Evolutionary conservation across 23 tunicate species (phyloP).

Genomic region (Diplosoma virens): DNA sequence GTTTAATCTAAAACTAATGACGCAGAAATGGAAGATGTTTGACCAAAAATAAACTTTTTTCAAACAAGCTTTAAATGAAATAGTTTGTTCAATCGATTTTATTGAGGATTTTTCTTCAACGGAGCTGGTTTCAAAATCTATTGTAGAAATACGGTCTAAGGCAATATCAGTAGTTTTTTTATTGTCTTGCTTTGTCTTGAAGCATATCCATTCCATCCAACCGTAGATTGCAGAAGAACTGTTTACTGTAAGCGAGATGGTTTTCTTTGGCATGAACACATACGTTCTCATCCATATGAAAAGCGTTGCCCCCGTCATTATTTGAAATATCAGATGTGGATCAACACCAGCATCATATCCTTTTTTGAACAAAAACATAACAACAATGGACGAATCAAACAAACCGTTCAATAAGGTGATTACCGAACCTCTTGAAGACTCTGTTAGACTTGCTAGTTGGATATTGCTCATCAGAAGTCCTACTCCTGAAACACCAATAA

Average conservation of each 20-base stretch:
- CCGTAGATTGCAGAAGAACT: neutral
- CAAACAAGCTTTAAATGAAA: neutral
- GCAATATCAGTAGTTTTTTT: no score
- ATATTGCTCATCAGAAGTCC: conserved; percentile 38
- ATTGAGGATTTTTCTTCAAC: neutral
- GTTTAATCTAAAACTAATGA: neutral
- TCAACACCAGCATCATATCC: conserved; percentile 28
- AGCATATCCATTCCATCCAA: conserved; percentile 7
- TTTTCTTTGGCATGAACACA: conserved; percentile 32
- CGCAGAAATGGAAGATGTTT: conserved; percentile 17
- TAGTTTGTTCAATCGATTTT: neutral
- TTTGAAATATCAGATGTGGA: conserved; percentile 19
- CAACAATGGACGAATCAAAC: conserved; percentile 32
- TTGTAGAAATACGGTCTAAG: no score
- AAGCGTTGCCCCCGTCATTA: conserved; percentile 12
- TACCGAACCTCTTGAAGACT: conserved; percentile 10
- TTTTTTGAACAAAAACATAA: conserved; percentile 35
- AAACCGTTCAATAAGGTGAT: conserved; percentile 46
- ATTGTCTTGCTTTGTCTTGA: neutral
- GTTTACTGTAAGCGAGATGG: conserved; percentile 35
- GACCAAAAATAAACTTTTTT: conserved; percentile 26
- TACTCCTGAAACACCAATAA: conserved; percentile 35
- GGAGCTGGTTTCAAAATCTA: neutral
- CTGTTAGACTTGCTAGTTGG: conserved; percentile 44
- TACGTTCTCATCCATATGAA: conserved; percentile 46